Base-by-base conservation (phyloP, 2,888 invertebrate genomes). In the Drosophila multiciliata region DNA sequence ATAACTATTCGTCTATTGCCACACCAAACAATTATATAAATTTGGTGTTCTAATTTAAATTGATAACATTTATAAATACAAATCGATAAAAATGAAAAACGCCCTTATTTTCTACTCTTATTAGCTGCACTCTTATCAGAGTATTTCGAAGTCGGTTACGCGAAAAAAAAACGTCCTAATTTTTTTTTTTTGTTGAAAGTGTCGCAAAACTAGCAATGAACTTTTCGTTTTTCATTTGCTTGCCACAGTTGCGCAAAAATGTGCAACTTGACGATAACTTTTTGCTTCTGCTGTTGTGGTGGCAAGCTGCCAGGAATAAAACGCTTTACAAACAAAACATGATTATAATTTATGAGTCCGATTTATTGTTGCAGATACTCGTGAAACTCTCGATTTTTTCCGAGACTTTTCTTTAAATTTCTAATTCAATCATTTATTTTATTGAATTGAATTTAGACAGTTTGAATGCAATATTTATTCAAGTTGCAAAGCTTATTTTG, bases 291-390 rank as follows among this genome's bases (percentile, higher is more conserved):
- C 49, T 55, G 20, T 63, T 50, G 52, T 29, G 49, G 29, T 86
- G 83, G 84, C 73, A 72, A 77, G 65, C 26, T 69, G 82, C 77
- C 87, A 83, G 61, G 35, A 33, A 17, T 17, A 17, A 26, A 64
- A 61, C 63, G 63, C 42, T 50, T 59, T 66, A 77, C 59, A 62
- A 77, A 77, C 79, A 57, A 64, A 42, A 60, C 78, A 72, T 75
- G 70, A 82, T 82, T 84, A 68, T 80, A 66, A 78, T 70, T 75
- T 78, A 82, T 81, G 48, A 49, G 60, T 48, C 45, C n/a, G 12
- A 57, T 60, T 53, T 61, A n/a, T 54, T 54, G 42, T 60, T 60
- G 70, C 61, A 45, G 49, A 61, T 35, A n/a, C 32, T 8, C 45
- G 15, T 8, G 45, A 26, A 40, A 23, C 15, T 45, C 45, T 23